Base-by-base conservation (phyloP, 2,888 invertebrate species). In the Caenorhabditis wallacei region DNA sequence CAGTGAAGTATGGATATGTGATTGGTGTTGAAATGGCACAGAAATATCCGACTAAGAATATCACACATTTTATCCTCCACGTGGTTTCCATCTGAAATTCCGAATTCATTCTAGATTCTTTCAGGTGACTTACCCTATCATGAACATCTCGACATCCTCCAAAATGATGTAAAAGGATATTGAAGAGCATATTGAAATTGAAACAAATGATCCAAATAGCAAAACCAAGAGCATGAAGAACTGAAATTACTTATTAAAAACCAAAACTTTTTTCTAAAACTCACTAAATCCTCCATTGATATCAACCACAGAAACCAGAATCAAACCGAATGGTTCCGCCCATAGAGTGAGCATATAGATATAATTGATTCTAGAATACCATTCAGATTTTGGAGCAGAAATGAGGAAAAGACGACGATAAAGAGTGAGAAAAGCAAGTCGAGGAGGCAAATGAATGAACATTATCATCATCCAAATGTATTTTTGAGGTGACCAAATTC, bases 161-260 rank as follows among this genome's bases (percentile, higher is more conserved):
- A 61, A 85, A 88, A 59, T 90, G 87, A 51, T 90, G 90, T 1
- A 91, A 79, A 11, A 91, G 71, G 2, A 87, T 79, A 71, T 90
- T 91, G 80, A 91, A 89, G 11, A 91, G 81, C 87, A 91, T 89
- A 63, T 91, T 91, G 79, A 91, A 89, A 80, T 90, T 89, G 84
- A 91, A 91, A 18, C 84, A 75, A 18, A 88, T 86, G 10, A 91
- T 83, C 91, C 91, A 91, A 10, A 90, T 78, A 0, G 87, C 87
- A 68, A 89, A 91, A 48, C 84, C 87, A 11, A 89, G 30, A 7
- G 91, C 90, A 75, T 91, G 91, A 18, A 91, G 78, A 18, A 86
- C 91, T 89, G 63, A 84, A 43, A 80, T 0, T 13, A 5, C 7
- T 7, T 26, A 22, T 13, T 1, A 10, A 18, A 16, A 57, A 46